phyloP scores from a whole-genome alignment of 2,888 invertebrate species.

The Allolobophora icterica region DNA sequence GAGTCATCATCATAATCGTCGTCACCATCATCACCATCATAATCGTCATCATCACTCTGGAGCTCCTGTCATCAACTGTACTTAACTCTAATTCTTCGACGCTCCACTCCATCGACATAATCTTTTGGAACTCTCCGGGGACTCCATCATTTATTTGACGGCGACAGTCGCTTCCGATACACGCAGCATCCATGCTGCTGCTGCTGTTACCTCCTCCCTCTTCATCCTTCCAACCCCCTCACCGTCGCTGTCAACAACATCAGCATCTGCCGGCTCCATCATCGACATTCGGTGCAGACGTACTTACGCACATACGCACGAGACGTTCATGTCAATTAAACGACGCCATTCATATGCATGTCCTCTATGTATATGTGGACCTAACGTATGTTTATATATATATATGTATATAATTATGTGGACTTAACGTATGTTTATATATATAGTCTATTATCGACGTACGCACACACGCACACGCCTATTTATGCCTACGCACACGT shows the following conservation, averaged over 20 bases:
- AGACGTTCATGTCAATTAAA: conserved; percentile 7
- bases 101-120: not conserved
- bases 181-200: not conserved
- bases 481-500: not conserved
- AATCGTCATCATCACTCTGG: not conserved
- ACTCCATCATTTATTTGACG: conserved; percentile 17
- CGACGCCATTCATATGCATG: not conserved
- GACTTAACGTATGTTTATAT: no score
- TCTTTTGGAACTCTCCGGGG: not conserved
- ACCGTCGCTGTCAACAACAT: not conserved
- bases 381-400: not conserved
- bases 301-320: not conserved
- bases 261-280: not conserved
- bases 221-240: not conserved
- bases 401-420: no score
- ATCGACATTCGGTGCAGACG: conserved; percentile 1
- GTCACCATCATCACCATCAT: not conserved
- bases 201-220: not conserved
- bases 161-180: conserved; percentile 11
- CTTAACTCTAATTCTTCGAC: conserved; percentile 3
- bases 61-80: conserved; percentile 11
- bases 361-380: not conserved
- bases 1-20: not conserved
- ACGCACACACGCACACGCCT: not conserved
- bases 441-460: not conserved